Evolutionary conservation across 2,888 invertebrate genomes (phyloP), one percentile per base, ranked within the genome.

Genomic region (Polydrusus tereticollis): DNA sequence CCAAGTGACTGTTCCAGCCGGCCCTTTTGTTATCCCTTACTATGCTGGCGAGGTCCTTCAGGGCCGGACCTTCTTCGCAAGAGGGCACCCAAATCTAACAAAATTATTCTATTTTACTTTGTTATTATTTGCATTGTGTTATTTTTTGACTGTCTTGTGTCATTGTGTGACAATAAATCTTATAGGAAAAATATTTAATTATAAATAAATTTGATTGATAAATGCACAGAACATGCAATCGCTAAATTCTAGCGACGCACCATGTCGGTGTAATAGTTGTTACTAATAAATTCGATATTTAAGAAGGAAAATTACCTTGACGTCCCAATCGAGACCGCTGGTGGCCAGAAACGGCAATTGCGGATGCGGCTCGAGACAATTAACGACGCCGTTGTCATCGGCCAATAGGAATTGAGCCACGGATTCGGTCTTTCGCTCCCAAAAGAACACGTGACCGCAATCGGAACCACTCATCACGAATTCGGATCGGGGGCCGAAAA

Each of bases 401-500:
- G 93, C 97, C 74, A 89, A 87, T 87, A 95, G 88, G 88, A 92
- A 96, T 82, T 97, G 95, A n/a, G 97, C 93, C 74, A 98, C 93
- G 0, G 94, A 88, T 85, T 96, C 96, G 0, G 93, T 90, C 62
- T 93, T 89, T 84, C 93, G 94, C 80, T 98, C 96, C 98, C 98
- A 98, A 65, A 97, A 90, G 82, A 91, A 94, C 80, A 90, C 90
- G 82, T 97, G 90, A 6, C 95, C 94, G 85, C 97, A 97, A 84
- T 98, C 98, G 1, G 96, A 97, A 0, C 98, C 98, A 47, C 97
- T 97, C 8, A 98, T 91, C 1, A 98, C 87, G 83, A 91, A 98
- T 85, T 98, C 94, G 77, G 95, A 95, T 78, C 90, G 90, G 0
- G 96, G 94, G 0, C 98, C 98, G 86, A 95, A 98, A 87, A 95